phyloP scores from a whole-genome alignment of 2,113 vertebrate genomes.

The Peromyscus californicus region DNA sequence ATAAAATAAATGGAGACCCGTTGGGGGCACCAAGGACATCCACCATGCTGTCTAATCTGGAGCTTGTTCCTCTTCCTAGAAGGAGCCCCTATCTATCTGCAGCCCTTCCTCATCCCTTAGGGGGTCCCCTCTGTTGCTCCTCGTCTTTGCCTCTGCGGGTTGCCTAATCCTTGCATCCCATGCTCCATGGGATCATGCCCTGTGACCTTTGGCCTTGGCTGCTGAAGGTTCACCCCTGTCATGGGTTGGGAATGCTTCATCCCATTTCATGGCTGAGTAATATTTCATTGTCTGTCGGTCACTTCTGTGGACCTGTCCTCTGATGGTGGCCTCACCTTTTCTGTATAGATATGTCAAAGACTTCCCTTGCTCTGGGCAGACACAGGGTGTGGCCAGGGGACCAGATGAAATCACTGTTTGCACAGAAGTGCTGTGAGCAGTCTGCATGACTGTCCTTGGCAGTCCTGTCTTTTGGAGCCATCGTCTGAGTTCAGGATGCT shows the following conservation, averaged over 20 bases:
- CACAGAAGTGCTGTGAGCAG: not conserved
- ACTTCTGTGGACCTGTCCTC: not conserved
- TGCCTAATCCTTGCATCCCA: not conserved
- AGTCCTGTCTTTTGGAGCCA: not conserved
- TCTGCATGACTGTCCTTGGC: not conserved
- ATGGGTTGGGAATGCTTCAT: fast-evolving
- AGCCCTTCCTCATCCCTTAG: not conserved
- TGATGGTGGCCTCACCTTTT: not conserved
- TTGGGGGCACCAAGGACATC: not conserved
- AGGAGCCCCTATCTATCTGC: not conserved
- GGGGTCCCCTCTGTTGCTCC: not conserved
- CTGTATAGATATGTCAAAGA: not conserved
- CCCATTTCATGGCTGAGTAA: not conserved
- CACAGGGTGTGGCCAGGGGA: no score
- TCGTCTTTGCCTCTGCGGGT: not conserved
- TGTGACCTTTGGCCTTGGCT: not conserved
- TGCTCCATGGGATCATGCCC: not conserved
- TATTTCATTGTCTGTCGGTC: not conserved
- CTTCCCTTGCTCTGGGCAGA: not conserved
- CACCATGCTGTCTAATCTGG: not conserved
- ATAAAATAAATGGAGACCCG: not conserved
- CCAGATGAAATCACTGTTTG: not conserved
- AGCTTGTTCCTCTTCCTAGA: not conserved
- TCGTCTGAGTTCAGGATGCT: not conserved
- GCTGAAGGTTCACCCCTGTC: not conserved